Evolutionary conservation across 2,888 invertebrate species (phyloP).

Genomic region (Nomada ferruginata): DNA sequence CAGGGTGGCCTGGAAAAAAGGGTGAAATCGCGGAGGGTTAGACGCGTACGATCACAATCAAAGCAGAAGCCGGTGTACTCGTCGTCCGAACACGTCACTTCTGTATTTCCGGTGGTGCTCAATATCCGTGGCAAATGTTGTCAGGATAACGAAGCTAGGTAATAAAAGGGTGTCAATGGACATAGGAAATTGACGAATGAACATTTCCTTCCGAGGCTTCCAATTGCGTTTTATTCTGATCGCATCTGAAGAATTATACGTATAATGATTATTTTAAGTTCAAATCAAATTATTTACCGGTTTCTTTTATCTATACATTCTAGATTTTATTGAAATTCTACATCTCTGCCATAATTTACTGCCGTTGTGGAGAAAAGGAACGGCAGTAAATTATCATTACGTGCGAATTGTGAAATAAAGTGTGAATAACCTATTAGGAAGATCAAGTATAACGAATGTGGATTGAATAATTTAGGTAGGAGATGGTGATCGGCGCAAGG

Average conservation of each 20-base stretch:
- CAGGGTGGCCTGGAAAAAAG: conserved; percentile 46
- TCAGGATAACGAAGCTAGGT: conserved; percentile 34
- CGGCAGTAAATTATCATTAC: not conserved
- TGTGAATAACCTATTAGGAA: not conserved
- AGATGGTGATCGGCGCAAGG: conserved; percentile 38
- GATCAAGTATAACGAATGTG: conserved; percentile 8
- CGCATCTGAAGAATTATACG: not conserved
- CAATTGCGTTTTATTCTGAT: not conserved
- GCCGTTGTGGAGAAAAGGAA: not conserved
- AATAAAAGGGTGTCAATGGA: conserved; percentile 18
- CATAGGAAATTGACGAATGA: not conserved
- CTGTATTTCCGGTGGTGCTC: conserved; percentile 77
- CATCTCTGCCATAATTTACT: not conserved
- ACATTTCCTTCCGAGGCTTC: not conserved
- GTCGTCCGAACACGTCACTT: conserved; percentile 75
- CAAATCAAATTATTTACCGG: no score
- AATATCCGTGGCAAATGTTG: conserved; percentile 62
- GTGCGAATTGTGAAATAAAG: not conserved
- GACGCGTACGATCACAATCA: conserved; percentile 76
- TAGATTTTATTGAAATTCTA: no score
- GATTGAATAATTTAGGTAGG: conserved; percentile 18
- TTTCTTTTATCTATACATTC: no score
- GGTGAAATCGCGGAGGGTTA: conserved; percentile 69
- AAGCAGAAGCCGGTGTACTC: conserved; percentile 74
- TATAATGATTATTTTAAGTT: not conserved